phyloP scores from a whole-genome alignment of 2,797 vertebrate genomes.

The Prionace glauca region DNA sequence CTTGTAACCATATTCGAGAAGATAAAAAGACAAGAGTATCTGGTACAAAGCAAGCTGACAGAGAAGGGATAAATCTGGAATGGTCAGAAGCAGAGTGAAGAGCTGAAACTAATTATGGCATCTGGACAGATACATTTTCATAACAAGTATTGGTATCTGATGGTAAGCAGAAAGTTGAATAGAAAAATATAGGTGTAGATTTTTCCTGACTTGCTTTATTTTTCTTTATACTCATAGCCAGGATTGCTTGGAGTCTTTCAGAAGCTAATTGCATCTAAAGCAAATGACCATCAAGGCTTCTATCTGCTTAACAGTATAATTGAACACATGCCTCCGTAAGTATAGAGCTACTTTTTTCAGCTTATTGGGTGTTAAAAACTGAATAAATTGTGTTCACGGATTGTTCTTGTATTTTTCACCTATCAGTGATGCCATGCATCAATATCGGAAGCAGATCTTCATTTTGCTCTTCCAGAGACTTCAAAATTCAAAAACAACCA shows the following conservation, averaged over 20 bases:
- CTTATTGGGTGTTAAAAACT: background rate
- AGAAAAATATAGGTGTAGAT: background rate
- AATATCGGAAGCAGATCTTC: conserved; percentile 96
- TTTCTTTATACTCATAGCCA: conserved; percentile 63
- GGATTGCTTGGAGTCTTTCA: conserved; percentile 95
- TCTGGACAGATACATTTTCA: background rate
- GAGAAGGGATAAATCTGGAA: background rate
- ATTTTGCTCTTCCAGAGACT: conserved; percentile 96
- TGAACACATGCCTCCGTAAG: conserved; percentile 92
- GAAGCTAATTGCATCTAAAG: conserved; percentile 94
- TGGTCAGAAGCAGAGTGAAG: background rate
- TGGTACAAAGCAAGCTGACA: background rate
- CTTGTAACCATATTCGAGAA: background rate
- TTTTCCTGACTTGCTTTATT: conserved; percentile 25
- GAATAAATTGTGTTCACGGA: background rate
- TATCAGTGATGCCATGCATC: conserved; percentile 78
- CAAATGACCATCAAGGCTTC: conserved; percentile 97
- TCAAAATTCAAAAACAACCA: conserved; percentile 95
- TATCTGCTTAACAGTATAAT: conserved; percentile 95
- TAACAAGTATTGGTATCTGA: background rate
- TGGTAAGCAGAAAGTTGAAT: background rate
- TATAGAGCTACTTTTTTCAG: conserved; percentile 41
- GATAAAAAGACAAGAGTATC: background rate
- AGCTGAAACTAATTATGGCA: background rate
- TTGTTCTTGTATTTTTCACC: conserved; percentile 41